Evolutionary conservation across 2,113 vertebrate species (phyloP).

Genomic region (Gracilinanus agilis): DNA sequence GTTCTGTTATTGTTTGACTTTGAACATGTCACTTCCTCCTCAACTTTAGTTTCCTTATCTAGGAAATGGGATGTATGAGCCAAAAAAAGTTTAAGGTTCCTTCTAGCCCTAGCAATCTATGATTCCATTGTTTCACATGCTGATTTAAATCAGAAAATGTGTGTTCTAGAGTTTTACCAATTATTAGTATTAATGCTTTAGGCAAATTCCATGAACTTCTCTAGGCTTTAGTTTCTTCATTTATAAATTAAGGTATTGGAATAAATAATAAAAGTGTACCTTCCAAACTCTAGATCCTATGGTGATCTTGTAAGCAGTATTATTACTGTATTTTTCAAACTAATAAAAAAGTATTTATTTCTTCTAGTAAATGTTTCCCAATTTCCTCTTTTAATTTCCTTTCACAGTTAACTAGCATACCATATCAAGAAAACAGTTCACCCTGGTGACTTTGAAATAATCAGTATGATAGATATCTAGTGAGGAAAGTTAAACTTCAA

Average conservation of each 20-base stretch:
- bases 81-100: background rate
- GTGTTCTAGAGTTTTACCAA: background rate
- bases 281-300: background rate
- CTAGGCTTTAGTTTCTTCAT: background rate
- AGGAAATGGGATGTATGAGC: background rate
- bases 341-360: conserved; percentile 18
- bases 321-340: conserved; percentile 3
- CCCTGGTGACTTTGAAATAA: background rate
- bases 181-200: background rate
- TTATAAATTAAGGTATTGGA: background rate
- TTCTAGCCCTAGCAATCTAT: background rate
- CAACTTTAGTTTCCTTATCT: background rate
- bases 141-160: background rate
- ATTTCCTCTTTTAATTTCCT: background rate
- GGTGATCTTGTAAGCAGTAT: background rate
- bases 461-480: background rate
- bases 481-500: conserved; percentile 2
- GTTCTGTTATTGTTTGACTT: background rate
- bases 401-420: background rate
- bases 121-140: background rate
- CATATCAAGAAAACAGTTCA: background rate
- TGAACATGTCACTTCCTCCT: background rate
- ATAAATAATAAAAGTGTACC: background rate
- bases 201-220: background rate
- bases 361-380: conserved; percentile 19